Evolutionary conservation across 2,113 vertebrate genomes (phyloP).

Genomic region (Baryphthengus martii): DNA sequence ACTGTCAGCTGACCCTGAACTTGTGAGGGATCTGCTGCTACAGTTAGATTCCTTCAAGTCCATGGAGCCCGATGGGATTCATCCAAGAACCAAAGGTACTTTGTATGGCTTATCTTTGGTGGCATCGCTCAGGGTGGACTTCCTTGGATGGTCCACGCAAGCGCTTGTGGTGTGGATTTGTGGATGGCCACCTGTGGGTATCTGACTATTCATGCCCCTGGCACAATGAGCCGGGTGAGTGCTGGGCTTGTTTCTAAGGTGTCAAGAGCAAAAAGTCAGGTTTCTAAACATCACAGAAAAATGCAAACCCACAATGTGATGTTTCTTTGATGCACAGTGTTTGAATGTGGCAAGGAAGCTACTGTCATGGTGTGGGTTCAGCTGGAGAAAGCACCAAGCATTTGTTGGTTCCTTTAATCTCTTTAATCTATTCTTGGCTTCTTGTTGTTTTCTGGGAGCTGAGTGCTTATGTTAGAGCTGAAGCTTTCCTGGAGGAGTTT

Average conservation of each 20-base stretch:
- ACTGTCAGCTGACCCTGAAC: too few relatives aligned
- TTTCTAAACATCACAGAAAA: too few relatives aligned
- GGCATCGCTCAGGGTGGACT: background rate
- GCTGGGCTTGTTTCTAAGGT: background rate
- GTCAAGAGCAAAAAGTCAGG: background rate
- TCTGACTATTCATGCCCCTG: background rate
- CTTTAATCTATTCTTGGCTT: conserved; percentile 1
- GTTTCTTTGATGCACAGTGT: background rate
- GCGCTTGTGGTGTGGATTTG: accelerated
- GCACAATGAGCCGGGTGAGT: accelerated
- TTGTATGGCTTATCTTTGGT: background rate
- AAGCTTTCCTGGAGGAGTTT: background rate
- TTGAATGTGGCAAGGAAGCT: background rate
- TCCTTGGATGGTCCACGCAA: background rate
- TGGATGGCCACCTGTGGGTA: background rate
- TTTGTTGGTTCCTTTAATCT: background rate
- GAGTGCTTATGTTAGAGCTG: background rate
- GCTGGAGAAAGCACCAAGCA: background rate
- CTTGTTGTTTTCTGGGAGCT: background rate
- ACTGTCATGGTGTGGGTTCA: background rate
- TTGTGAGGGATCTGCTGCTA: too few relatives aligned
- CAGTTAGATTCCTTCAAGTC: too few relatives aligned
- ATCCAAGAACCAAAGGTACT: accelerated
- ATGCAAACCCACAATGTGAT: too few relatives aligned
- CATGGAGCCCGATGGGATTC: too few relatives aligned